phyloP scores from a whole-genome alignment of 2,113 vertebrate genomes.

The Chloropsis cyanopogon region DNA sequence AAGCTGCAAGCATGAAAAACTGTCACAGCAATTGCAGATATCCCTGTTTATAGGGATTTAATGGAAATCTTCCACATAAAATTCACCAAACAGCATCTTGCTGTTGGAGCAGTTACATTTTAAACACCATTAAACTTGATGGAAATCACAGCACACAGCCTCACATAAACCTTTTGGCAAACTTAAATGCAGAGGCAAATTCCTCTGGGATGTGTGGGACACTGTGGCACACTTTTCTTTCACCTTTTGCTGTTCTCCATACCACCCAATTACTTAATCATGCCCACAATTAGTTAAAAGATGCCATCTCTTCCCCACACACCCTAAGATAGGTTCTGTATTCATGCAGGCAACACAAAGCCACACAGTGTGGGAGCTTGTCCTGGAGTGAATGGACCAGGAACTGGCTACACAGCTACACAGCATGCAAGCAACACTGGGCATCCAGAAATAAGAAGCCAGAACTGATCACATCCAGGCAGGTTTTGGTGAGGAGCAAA shows the following conservation, averaged over 20 bases:
- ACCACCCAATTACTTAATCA: background rate
- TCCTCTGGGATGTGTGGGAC: background rate
- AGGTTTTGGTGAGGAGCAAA: no score
- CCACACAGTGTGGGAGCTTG: background rate
- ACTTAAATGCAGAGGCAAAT: accelerated
- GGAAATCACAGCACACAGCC: background rate
- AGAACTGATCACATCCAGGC: no score
- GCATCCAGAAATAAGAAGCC: no score
- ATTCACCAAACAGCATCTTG: background rate
- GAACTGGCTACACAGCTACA: no score
- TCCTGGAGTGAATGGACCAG: no score
- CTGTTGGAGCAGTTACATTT: background rate
- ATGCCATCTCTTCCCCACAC: background rate
- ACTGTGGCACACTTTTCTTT: background rate
- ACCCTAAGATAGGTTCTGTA: accelerated
- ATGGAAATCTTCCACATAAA: background rate
- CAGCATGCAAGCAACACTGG: no score
- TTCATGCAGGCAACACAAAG: background rate
- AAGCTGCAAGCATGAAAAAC: background rate
- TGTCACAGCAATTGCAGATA: background rate
- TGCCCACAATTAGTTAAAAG: background rate
- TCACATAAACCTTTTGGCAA: background rate
- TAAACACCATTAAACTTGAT: background rate
- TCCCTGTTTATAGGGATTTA: background rate
- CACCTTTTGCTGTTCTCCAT: background rate